phyloP scores from a whole-genome alignment of 2,797 vertebrate species.

The Cossypha polioptera region DNA sequence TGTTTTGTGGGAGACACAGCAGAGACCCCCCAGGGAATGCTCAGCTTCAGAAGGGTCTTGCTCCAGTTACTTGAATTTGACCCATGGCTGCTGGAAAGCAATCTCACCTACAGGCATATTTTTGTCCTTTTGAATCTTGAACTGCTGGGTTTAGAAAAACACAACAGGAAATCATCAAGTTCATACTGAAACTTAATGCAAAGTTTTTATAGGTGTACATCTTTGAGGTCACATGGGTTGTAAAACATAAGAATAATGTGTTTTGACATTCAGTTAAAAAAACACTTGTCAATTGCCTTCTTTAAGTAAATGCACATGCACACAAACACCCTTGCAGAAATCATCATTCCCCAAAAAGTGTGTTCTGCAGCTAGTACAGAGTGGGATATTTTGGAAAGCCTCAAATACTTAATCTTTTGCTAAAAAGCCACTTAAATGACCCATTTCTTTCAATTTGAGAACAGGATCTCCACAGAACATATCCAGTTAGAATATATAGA shows the following conservation, averaged over 20 bases:
- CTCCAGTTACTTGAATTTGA: background rate
- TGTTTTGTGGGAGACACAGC: background rate
- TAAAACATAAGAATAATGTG: background rate
- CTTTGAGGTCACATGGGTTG: background rate
- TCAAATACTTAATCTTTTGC: background rate
- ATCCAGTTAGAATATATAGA: background rate
- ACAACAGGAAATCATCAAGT: background rate
- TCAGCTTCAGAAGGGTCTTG: background rate
- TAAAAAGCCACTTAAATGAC: background rate
- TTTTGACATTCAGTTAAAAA: background rate
- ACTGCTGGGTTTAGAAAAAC: background rate
- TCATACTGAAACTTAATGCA: background rate
- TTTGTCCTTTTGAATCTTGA: background rate
- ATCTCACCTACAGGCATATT: background rate
- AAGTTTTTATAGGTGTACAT: background rate
- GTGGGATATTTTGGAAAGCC: background rate
- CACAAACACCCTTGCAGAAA: background rate
- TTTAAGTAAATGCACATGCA: background rate
- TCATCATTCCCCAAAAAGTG: background rate
- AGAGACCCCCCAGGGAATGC: background rate
- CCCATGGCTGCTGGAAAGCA: background rate
- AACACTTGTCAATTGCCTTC: background rate
- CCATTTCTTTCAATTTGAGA: background rate
- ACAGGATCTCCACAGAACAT: background rate
- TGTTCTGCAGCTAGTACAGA: background rate